Percentiles rank a stretch among this genome's conserved stretches.
phyloP scores from a whole-genome alignment of 2,113 vertebrate genomes.

The Nipponia nippon region DNA sequence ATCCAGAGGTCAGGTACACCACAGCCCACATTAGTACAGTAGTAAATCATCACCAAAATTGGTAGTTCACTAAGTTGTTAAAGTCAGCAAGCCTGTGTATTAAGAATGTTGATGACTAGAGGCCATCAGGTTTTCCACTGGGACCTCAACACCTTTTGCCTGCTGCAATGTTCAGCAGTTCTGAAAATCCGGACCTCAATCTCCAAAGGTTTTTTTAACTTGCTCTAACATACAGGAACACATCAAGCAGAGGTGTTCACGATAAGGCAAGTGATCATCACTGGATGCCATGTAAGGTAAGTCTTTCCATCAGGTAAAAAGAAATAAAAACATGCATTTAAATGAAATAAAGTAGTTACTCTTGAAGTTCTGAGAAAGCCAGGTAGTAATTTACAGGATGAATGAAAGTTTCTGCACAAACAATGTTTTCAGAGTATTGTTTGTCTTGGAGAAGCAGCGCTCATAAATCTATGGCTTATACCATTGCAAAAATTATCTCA shows the following conservation, averaged over 20 bases:
- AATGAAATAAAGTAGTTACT: neutral
- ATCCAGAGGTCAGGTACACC: neutral
- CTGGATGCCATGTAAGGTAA: neutral
- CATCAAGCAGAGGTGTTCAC: neutral
- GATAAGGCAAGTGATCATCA: neutral
- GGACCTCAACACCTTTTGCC: neutral
- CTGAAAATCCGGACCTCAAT: neutral
- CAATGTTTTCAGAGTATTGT: slow-evolving; percentile 9
- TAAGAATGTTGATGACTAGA: neutral
- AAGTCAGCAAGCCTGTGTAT: neutral
- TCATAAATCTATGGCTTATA: neutral
- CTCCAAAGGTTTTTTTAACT: neutral
- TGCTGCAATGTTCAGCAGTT: neutral
- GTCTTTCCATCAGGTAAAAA: neutral
- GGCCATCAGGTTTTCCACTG: neutral
- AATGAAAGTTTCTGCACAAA: neutral
- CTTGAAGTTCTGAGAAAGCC: neutral
- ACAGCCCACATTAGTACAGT: fast-evolving
- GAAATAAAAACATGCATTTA: neutral
- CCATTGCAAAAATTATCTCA: neutral
- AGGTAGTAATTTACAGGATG: slow-evolving; percentile 17
- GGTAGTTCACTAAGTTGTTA: neutral
- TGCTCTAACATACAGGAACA: neutral
- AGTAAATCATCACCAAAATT: neutral
- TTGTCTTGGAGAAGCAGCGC: slow-evolving; percentile 17